Conservation (phyloP, 2,113 vertebrate genomes). For the Prolemur simus region DNA sequence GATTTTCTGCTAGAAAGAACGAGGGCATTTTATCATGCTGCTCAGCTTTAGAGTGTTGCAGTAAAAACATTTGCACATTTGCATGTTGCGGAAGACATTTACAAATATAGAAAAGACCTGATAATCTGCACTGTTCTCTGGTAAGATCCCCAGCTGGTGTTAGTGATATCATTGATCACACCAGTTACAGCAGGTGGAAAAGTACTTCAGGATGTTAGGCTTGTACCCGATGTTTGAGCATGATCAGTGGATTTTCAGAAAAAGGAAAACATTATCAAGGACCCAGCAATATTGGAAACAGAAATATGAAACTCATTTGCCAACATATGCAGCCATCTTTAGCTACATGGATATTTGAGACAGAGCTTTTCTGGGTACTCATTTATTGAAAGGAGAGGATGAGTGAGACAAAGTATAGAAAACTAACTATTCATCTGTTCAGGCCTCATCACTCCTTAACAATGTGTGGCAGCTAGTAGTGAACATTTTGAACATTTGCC, state of each 20-base stretch:
- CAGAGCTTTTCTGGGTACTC: background rate
- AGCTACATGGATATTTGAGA: background rate
- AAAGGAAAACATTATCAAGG: background rate
- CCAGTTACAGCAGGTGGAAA: background rate
- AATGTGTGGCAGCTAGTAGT: background rate
- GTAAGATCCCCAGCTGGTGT: background rate
- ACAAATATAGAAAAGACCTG: constrained; percentile 59
- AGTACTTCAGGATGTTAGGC: background rate
- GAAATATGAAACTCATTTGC: background rate
- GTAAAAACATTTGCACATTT: constrained; percentile 48
- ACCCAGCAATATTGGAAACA: background rate
- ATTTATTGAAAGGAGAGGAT: background rate
- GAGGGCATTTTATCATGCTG: background rate
- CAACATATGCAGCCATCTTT: background rate
- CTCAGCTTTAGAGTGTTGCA: background rate
- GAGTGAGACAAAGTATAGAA: background rate
- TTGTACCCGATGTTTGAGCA: background rate
- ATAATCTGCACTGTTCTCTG: background rate
- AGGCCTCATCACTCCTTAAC: background rate
- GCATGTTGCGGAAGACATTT: constrained; percentile 42
- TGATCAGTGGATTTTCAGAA: background rate
- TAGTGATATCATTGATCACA: constrained; percentile 26
- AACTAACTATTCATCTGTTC: background rate
- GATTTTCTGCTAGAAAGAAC: background rate
- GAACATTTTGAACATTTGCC: background rate